phyloP scores from a whole-genome alignment of 2,888 invertebrate genomes.

The Nomada fabriciana region DNA sequence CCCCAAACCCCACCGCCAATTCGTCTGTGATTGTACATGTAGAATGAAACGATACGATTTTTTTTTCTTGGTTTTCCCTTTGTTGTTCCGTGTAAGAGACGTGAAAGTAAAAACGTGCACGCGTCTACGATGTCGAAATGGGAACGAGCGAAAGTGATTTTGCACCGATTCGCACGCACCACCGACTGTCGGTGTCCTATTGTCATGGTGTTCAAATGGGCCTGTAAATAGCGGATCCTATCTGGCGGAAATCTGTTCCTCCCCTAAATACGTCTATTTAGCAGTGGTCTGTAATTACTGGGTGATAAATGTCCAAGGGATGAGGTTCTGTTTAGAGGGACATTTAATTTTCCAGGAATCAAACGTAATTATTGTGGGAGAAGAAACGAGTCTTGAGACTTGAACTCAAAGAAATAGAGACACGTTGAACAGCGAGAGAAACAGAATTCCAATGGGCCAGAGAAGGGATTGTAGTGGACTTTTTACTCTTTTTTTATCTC shows the following conservation, averaged over 20 bases:
- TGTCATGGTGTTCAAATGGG: slow-evolving; percentile 71
- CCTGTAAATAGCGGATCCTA: slow-evolving; percentile 70
- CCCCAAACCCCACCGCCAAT: not conserved
- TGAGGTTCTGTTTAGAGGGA: not conserved
- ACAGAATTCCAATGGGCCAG: slow-evolving; percentile 63
- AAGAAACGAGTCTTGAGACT: slow-evolving; percentile 8
- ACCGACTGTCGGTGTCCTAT: slow-evolving; percentile 78
- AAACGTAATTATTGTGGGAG: not conserved
- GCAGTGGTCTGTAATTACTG: no score
- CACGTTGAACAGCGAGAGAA: slow-evolving; percentile 38
- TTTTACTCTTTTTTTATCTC: slow-evolving; percentile 64
- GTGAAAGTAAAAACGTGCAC: slow-evolving; percentile 75
- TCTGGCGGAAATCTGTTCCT: slow-evolving; percentile 65
- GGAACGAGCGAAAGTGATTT: slow-evolving; percentile 85
- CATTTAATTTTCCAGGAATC: not conserved
- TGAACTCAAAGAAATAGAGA: slow-evolving; percentile 17
- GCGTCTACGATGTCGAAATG: slow-evolving; percentile 59
- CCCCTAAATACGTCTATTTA: not conserved
- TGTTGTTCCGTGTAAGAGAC: slow-evolving; percentile 78
- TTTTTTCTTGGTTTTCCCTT: slow-evolving; percentile 11
- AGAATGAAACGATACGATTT: slow-evolving; percentile 17
- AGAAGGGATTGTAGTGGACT: slow-evolving; percentile 73
- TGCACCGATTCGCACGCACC: slow-evolving; percentile 87
- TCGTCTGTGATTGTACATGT: slow-evolving; percentile 28
- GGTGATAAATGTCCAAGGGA: no score